Conservation (phyloP, 2,797 vertebrate genomes). For the Alosa sapidissima region DNA sequence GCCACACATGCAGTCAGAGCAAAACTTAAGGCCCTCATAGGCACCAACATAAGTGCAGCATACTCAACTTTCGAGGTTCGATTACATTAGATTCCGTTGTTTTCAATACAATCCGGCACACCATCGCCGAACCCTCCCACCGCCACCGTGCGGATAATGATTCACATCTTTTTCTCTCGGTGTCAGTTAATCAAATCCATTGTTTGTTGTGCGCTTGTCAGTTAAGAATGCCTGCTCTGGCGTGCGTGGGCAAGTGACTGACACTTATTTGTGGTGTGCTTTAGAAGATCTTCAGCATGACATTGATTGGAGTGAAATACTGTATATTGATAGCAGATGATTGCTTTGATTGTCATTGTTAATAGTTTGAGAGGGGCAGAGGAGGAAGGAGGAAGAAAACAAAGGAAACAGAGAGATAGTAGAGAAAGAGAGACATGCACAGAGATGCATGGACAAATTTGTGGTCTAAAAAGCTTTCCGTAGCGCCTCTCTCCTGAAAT, state of each 20-base stretch:
- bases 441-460: not conserved
- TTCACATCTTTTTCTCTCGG: too few species aligned
- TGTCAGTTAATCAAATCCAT: too few species aligned
- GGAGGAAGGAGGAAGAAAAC: not conserved
- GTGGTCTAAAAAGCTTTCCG: not conserved
- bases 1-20: not conserved
- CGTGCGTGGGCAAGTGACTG: too few species aligned
- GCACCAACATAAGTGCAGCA: too few species aligned
- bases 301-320: not conserved
- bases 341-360: not conserved
- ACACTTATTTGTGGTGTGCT: too few species aligned
- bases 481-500: not conserved
- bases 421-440: not conserved
- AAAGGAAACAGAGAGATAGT: constrained; percentile 26
- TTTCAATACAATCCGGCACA: too few species aligned
- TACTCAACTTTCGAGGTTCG: too few species aligned
- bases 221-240: too few species aligned
- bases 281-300: not conserved
- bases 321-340: not conserved
- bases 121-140: too few species aligned
- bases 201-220: too few species aligned
- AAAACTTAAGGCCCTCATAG: not conserved
- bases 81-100: too few species aligned
- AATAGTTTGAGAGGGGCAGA: not conserved
- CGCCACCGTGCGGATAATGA: too few species aligned